phyloP scores from a whole-genome alignment of 1,140 invertebrate genomes.

The Drosophila trapezifrons region DNA sequence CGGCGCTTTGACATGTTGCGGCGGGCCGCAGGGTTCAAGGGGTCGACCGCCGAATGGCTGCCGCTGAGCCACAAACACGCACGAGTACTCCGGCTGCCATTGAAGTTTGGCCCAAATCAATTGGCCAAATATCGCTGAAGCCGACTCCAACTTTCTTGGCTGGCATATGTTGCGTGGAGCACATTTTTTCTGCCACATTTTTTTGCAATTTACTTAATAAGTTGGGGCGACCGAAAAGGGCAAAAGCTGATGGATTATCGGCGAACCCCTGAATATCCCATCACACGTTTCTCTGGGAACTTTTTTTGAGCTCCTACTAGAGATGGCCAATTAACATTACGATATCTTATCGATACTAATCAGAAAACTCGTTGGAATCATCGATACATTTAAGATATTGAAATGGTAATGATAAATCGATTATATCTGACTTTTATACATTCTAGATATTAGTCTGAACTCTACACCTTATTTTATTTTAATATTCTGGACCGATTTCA shows the following conservation, averaged over 20 bases:
- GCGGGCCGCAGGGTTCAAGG: slow-evolving; percentile 26
- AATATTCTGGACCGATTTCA: no score
- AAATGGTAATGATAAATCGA: neutral
- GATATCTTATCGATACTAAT: neutral
- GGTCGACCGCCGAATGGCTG: slow-evolving; percentile 46
- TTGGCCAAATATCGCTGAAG: slow-evolving; percentile 57
- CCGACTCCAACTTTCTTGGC: slow-evolving; percentile 42
- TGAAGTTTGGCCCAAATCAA: slow-evolving; percentile 64
- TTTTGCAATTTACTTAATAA: slow-evolving; percentile 51
- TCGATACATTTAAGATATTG: neutral
- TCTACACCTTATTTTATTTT: no score
- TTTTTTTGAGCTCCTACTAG: neutral
- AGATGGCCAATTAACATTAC: neutral
- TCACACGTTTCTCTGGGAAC: neutral
- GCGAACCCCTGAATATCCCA: neutral
- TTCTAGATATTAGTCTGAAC: no score
- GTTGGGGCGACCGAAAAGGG: slow-evolving; percentile 4
- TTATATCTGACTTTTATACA: no score
- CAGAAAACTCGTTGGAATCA: accelerated
- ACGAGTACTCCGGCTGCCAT: slow-evolving; percentile 38
- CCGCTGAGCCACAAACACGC: slow-evolving; percentile 69
- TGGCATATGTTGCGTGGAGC: slow-evolving; percentile 21
- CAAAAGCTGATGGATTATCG: slow-evolving; percentile 18
- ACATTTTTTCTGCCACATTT: slow-evolving; percentile 30
- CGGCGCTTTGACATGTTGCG: slow-evolving; percentile 65